phyloP scores from a whole-genome alignment of 1,140 invertebrate genomes.

The Saccostrea echinata region DNA sequence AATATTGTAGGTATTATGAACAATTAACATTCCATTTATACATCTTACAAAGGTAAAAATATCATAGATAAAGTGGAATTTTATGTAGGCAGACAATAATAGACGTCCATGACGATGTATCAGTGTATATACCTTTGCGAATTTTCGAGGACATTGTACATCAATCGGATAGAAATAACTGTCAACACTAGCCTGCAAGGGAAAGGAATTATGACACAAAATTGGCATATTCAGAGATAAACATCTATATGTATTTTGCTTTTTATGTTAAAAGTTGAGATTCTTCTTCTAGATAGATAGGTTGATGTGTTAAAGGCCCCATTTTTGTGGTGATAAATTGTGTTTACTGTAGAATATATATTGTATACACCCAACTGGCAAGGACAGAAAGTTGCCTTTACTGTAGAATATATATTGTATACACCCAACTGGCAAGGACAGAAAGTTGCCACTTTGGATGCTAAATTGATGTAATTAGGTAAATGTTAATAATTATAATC shows the following conservation, averaged over 20 bases:
- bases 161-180: background rate
- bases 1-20: background rate
- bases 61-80: background rate
- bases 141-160: background rate
- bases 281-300: background rate
- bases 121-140: background rate
- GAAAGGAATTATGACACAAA: constrained; percentile 7
- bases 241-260: background rate
- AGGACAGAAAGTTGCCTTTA: background rate
- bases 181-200: background rate
- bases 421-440: background rate
- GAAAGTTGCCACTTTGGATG: background rate
- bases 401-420: background rate
- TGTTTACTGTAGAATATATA: background rate
- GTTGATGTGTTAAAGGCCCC: constrained; percentile 19
- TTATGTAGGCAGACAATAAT: background rate
- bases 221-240: background rate
- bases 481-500: constrained; percentile 20
- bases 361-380: background rate
- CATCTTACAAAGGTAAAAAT: background rate
- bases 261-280: constrained; percentile 28
- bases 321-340: background rate
- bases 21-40: background rate
- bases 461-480: background rate
- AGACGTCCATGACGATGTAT: background rate